A percentile compares a stretch with the other conserved stretches of the same genome.
phyloP scores from a whole-genome alignment of 2,113 vertebrate genomes.

The Notothenia coriiceps region DNA sequence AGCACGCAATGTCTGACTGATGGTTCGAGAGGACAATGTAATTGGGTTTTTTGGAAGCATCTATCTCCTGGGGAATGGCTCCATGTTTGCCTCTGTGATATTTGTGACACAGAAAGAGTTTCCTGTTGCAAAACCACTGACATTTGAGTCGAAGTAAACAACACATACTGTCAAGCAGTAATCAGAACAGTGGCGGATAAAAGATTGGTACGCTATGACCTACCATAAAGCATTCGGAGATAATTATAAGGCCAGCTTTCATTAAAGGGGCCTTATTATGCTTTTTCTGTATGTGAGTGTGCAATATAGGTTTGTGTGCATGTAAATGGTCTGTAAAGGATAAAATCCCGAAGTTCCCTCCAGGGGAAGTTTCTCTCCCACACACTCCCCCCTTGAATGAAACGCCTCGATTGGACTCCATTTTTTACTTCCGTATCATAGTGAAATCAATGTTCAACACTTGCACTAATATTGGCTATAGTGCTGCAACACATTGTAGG shows the following conservation, averaged over 20 bases:
- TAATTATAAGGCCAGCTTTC: not conserved
- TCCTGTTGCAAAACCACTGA: constrained; percentile 62
- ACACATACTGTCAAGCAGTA: constrained; percentile 13
- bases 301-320: too few relatives aligned
- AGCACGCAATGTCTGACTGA: constrained; percentile 65
- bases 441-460: too few relatives aligned
- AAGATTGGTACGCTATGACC: constrained; percentile 2
- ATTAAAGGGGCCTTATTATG: not conserved
- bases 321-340: too few relatives aligned
- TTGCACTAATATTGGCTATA: too few relatives aligned
- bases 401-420: too few relatives aligned
- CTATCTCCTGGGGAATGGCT: constrained; percentile 51
- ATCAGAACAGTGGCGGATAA: constrained; percentile 21
- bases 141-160: constrained; percentile 58
- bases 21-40: constrained; percentile 70
- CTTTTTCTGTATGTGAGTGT: too few relatives aligned
- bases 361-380: too few relatives aligned
- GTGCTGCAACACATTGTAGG: too few relatives aligned
- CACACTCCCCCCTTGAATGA: too few relatives aligned
- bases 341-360: too few relatives aligned
- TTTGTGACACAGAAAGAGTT: constrained; percentile 63
- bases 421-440: too few relatives aligned
- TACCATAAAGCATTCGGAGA: not conserved
- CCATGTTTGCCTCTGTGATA: constrained; percentile 56
- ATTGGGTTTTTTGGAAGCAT: constrained; percentile 68